Conservation (phyloP, 2,888 invertebrate species). For the Tipula confusa region DNA sequence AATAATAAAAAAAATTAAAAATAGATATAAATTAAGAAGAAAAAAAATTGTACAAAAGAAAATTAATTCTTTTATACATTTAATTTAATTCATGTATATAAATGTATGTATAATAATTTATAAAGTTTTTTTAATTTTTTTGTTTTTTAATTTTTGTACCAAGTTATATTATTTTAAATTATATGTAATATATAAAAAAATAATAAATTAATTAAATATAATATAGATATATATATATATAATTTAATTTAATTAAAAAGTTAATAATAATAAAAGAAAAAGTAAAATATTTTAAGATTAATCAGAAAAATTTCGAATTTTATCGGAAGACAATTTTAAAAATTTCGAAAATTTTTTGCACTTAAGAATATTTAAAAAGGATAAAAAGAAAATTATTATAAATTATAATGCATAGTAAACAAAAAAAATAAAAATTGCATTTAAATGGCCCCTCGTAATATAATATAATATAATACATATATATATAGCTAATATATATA, state of each 20-base stretch:
- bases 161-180: background rate
- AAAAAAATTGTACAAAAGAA: background rate
- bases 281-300: background rate
- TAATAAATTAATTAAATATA: constrained; percentile 25
- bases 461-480: too few species aligned
- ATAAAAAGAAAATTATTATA: constrained; percentile 14
- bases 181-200: constrained; percentile 3
- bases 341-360: constrained; percentile 20
- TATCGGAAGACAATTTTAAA: constrained; percentile 17
- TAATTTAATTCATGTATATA: background rate
- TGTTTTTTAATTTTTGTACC: constrained; percentile 12
- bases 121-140: background rate
- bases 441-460: constrained; percentile 27
- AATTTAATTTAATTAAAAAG: constrained; percentile 3
- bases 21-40: background rate
- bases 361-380: background rate
- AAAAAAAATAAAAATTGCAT: constrained; percentile 30
- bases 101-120: background rate
- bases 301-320: constrained; percentile 4
- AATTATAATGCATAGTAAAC: constrained; percentile 25
- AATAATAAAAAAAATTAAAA: constrained; percentile 6
- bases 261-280: background rate
- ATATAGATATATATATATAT: too few species aligned
- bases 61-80: background rate
- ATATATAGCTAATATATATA: too few species aligned